A percentile compares a stretch with the other conserved stretches of the same genome.
Conservation (phyloP, 2,797 vertebrate species). For the Sparidentex hasta region DNA sequence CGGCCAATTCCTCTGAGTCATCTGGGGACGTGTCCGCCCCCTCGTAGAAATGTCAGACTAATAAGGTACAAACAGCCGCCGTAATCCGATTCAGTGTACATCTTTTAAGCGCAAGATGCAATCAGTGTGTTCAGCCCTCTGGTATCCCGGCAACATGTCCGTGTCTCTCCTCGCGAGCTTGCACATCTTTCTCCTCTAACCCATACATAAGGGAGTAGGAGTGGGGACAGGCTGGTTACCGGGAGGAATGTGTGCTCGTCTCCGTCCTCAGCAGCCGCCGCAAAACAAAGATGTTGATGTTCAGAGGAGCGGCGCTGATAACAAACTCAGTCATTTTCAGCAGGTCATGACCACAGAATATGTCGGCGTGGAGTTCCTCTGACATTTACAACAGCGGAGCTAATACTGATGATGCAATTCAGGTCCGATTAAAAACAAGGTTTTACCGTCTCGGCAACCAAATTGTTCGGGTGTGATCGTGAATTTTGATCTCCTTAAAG, state of each 20-base stretch:
- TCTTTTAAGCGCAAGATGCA: slow-evolving; percentile 60
- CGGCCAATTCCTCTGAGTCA: slow-evolving; percentile 45
- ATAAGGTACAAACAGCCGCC: slow-evolving; percentile 70
- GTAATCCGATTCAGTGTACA: slow-evolving; percentile 61
- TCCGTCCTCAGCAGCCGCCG: slow-evolving; percentile 30
- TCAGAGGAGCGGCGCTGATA: not conserved
- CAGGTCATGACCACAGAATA: slow-evolving; percentile 34
- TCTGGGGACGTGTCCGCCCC: slow-evolving; percentile 48
- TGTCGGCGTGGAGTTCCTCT: slow-evolving; percentile 9
- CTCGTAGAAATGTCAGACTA: slow-evolving; percentile 72
- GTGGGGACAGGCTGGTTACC: slow-evolving; percentile 34
- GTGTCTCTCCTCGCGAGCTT: slow-evolving; percentile 33
- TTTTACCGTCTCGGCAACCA: not conserved
- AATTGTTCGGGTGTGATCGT: not conserved
- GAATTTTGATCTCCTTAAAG: not conserved
- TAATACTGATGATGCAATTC: slow-evolving; percentile 2
- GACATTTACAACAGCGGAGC: not conserved
- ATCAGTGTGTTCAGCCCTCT: slow-evolving; percentile 59
- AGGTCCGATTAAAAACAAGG: not conserved
- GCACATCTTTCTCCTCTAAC: slow-evolving; percentile 27
- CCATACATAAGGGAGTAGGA: slow-evolving; percentile 46
- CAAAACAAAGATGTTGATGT: slow-evolving; percentile 25
- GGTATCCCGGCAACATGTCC: slow-evolving; percentile 69
- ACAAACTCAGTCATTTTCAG: slow-evolving; percentile 16
- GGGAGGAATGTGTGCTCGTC: slow-evolving; percentile 51